A percentile compares a stretch with the other conserved stretches of the same genome.
phyloP scores from a whole-genome alignment of 1,140 invertebrate genomes.

The Zaprionus gabonicus region DNA sequence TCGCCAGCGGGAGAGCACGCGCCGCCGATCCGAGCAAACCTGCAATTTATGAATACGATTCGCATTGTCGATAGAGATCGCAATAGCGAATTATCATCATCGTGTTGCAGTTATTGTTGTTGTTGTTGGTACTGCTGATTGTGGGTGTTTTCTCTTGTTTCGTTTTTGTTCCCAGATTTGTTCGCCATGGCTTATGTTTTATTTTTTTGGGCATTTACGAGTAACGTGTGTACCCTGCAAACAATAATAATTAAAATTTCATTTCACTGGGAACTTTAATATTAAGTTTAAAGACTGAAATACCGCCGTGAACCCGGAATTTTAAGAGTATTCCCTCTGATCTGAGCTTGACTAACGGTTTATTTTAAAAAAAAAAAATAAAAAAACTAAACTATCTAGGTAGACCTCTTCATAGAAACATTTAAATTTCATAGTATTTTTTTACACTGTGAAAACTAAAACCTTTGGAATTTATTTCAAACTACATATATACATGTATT shows the following conservation, averaged over 20 bases:
- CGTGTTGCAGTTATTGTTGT: neutral
- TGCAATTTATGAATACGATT: constrained; percentile 54
- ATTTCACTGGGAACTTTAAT: neutral
- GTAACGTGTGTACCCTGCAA: constrained; percentile 13
- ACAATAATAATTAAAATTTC: neutral
- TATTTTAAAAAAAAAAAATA: neutral
- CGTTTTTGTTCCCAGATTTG: constrained; percentile 31
- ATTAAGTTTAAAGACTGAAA: neutral
- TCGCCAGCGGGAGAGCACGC: constrained; percentile 10
- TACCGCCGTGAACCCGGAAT: neutral
- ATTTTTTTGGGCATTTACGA: neutral
- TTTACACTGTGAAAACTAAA: neutral
- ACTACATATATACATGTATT: neutral
- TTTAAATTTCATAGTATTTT: neutral
- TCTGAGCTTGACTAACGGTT: neutral
- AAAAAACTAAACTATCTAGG: neutral
- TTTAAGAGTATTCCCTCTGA: neutral
- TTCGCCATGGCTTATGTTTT: neutral
- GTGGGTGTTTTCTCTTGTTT: constrained; percentile 42
- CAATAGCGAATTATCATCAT: constrained; percentile 15
- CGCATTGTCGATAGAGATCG: constrained; percentile 22
- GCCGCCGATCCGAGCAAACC: constrained; percentile 43
- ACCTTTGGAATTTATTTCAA: neutral
- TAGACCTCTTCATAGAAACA: neutral
- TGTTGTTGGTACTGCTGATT: constrained; percentile 12